These are phyloP conservation scores for Pipistrellus nathusii DNA, from an alignment of 2,797 vertebrate genomes.

Conservation along the genomic window DNA sequence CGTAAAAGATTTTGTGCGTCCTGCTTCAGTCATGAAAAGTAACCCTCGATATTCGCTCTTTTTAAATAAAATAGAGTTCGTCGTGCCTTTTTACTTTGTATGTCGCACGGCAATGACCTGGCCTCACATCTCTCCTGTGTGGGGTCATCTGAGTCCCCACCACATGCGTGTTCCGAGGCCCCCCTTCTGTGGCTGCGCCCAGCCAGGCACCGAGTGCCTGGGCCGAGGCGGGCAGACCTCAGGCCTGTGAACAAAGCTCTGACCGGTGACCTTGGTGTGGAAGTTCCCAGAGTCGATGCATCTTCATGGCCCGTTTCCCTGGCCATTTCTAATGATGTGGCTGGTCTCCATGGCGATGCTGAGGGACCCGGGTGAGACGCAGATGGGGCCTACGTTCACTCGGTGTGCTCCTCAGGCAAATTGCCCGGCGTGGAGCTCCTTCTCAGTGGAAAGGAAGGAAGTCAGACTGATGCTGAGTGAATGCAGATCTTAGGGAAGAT, in stretches of 20 bases:
- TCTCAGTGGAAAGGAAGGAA: background rate
- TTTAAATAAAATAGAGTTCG: background rate
- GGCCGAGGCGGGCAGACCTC: background rate
- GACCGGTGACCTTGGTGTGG: background rate
- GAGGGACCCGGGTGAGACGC: background rate
- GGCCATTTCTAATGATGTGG: background rate
- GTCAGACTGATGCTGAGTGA: background rate
- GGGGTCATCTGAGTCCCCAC: background rate
- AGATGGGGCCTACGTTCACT: too few relatives aligned
- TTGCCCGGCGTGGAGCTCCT: too few relatives aligned
- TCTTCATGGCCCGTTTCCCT: background rate
- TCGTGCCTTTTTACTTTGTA: background rate
- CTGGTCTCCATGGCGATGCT: background rate
- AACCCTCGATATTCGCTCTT: background rate
- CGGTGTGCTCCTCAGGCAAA: background rate
- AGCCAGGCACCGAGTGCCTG: background rate
- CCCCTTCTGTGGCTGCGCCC: background rate
- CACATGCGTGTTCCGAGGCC: fast-evolving
- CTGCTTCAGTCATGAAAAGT: background rate
- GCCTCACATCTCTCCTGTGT: too few relatives aligned
- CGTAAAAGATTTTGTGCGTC: background rate
- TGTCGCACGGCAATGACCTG: background rate
- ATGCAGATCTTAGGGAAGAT: background rate
- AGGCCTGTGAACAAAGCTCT: background rate
- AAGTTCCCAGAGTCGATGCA: background rate